Conservation (phyloP, 1,140 invertebrate species). For the Meloidogyne exigua region DNA sequence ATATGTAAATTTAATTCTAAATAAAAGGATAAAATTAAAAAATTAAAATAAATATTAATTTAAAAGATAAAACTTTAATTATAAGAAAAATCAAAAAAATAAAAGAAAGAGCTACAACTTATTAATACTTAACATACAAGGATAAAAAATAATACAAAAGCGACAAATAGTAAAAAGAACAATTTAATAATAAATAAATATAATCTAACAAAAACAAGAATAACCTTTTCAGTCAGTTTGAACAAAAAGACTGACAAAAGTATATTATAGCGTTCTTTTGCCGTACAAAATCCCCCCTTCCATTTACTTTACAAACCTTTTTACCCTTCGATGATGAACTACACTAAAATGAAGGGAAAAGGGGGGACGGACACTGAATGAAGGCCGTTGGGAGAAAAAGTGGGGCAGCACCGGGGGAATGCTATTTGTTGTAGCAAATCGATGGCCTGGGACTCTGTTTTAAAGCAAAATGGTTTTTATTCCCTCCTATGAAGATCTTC, state of each 20-base stretch:
- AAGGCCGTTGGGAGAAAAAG: not conserved
- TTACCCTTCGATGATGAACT: not conserved
- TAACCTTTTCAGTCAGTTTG: not conserved
- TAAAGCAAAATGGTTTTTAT: not conserved
- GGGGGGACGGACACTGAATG: not conserved
- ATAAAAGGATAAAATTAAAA: not conserved
- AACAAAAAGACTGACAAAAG: not conserved
- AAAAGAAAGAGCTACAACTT: not conserved
- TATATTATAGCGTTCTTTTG: constrained; percentile 1
- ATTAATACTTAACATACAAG: constrained; percentile 5
- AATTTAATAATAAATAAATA: not conserved
- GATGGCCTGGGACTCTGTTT: not conserved
- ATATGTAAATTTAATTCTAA: not conserved
- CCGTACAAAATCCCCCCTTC: not conserved
- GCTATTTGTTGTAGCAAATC: not conserved
- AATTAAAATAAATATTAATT: not conserved
- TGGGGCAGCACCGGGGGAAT: not conserved
- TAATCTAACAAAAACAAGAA: not conserved
- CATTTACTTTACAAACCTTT: not conserved
- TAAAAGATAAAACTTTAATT: not conserved
- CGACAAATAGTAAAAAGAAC: not conserved
- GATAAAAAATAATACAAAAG: not conserved
- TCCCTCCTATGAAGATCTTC: not conserved
- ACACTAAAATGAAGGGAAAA: not conserved
- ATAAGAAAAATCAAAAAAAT: not conserved